These are phyloP conservation scores for Bradypus variegatus DNA, from an alignment of 2,797 vertebrate genomes.

Conservation along the genomic window DNA sequence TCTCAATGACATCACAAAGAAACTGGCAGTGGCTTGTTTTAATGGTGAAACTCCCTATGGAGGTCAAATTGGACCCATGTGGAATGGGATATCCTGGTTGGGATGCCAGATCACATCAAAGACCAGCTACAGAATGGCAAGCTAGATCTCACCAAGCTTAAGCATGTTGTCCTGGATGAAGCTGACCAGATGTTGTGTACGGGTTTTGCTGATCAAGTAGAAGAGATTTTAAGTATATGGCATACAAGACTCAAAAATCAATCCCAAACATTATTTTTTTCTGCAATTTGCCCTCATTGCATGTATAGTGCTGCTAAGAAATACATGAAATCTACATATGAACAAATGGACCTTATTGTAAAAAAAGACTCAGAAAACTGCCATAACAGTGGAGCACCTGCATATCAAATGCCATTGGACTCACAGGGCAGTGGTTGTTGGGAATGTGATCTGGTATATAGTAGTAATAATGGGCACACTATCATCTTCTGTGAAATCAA, in stretches of 20 bases:
- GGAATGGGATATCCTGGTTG: slow-evolving; percentile 87
- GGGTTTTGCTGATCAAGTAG: too few relatives aligned
- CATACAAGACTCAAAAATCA: slow-evolving; percentile 74
- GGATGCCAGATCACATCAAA: slow-evolving; percentile 68
- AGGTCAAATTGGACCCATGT: slow-evolving; percentile 84
- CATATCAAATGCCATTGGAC: slow-evolving; percentile 87
- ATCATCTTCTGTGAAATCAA: slow-evolving; percentile 94
- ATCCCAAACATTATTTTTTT: slow-evolving; percentile 92
- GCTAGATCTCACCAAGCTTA: too few relatives aligned
- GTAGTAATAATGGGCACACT: slow-evolving; percentile 82
- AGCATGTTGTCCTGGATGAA: too few relatives aligned
- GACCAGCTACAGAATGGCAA: too few relatives aligned
- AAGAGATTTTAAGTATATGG: too few relatives aligned
- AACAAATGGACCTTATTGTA: slow-evolving; percentile 89
- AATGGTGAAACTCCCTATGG: slow-evolving; percentile 90
- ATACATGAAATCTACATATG: slow-evolving; percentile 83
- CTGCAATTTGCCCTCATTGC: slow-evolving; percentile 90
- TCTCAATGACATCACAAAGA: slow-evolving; percentile 82
- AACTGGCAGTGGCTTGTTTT: slow-evolving; percentile 82
- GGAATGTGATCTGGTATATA: slow-evolving; percentile 89
- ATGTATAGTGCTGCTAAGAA: slow-evolving; percentile 92
- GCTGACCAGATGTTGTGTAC: too few relatives aligned
- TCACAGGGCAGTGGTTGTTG: slow-evolving; percentile 84
- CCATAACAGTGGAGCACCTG: slow-evolving; percentile 93
- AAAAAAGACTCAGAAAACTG: slow-evolving; percentile 84